Percentiles rank a stretch among this genome's conserved stretches.
These are phyloP conservation scores for Cheilosia soror DNA, from an alignment of 2,888 invertebrate genomes.

Conservation along the genomic window DNA sequence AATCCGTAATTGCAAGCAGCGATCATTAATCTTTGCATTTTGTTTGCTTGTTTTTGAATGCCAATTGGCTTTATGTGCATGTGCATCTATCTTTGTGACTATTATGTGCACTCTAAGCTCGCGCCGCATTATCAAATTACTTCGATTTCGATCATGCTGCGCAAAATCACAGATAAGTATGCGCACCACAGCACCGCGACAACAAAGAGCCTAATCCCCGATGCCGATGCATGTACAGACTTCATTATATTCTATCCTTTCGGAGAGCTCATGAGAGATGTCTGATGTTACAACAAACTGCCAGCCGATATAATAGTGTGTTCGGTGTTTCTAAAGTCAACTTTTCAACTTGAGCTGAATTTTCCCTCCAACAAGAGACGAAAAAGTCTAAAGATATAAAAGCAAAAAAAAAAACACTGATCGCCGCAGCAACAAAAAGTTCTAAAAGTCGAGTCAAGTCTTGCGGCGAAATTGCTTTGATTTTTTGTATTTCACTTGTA, in stretches of 20 bases:
- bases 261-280: conserved; percentile 43
- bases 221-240: conserved; percentile 69
- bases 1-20: conserved; percentile 55
- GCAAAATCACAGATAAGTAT: conserved; percentile 72
- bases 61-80: conserved; percentile 46
- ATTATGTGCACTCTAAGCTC: conserved; percentile 53
- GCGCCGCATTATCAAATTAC: conserved; percentile 70
- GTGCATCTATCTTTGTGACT: conserved; percentile 29
- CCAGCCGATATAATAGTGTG: conserved; percentile 17
- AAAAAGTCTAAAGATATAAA: conserved; percentile 17
- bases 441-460: conserved; percentile 71
- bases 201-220: conserved; percentile 33
- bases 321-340: conserved; percentile 36
- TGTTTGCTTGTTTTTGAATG: conserved; percentile 51
- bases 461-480: conserved; percentile 74
- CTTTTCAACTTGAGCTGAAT: conserved; percentile 67
- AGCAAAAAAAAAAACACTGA: not conserved
- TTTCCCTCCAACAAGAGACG: conserved; percentile 43
- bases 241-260: conserved; percentile 62
- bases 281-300: conserved; percentile 55
- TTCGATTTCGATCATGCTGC: conserved; percentile 73
- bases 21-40: conserved; percentile 69
- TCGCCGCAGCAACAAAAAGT: conserved; percentile 40
- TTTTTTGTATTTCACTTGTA: conserved; percentile 58
- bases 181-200: conserved; percentile 58